Conservation (phyloP, 2,113 vertebrate species). For the Heterotilapia buettikoferi region DNA sequence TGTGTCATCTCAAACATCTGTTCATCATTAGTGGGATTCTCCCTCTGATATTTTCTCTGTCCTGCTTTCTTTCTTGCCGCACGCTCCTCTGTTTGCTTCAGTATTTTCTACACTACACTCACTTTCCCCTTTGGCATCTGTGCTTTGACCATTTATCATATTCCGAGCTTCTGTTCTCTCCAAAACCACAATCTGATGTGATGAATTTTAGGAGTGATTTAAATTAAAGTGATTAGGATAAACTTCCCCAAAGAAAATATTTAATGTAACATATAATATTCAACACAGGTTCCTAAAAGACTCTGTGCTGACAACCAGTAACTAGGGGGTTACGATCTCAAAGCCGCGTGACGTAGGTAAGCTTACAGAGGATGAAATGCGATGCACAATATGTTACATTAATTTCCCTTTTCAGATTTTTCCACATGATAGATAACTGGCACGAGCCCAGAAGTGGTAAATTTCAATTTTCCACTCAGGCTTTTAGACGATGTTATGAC, state of each 20-base stretch:
- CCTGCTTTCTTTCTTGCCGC: not conserved
- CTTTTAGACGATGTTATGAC: not conserved
- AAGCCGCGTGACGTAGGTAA: not conserved
- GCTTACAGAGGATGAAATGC: not conserved
- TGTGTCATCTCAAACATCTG: conserved; percentile 29
- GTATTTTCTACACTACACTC: not conserved
- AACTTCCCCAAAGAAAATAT: not conserved
- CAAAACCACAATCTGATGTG: not conserved
- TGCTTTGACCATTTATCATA: not conserved
- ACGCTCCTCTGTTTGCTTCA: not conserved
- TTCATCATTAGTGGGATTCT: conserved; percentile 47
- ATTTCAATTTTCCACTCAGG: not conserved
- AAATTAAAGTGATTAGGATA: not conserved
- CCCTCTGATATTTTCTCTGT: not conserved
- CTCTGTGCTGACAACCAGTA: not conserved
- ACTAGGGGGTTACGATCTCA: not conserved
- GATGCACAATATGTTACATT: not conserved
- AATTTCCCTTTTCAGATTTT: not conserved
- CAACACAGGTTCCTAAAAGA: not conserved
- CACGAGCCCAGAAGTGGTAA: not conserved
- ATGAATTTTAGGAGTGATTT: not conserved
- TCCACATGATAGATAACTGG: not conserved
- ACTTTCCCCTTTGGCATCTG: not conserved
- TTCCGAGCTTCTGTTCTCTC: not conserved
- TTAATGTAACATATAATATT: not conserved